These are phyloP conservation scores for Pelecanoides urinatrix DNA, from an alignment of 2,113 vertebrate genomes.

Conservation along the genomic window DNA sequence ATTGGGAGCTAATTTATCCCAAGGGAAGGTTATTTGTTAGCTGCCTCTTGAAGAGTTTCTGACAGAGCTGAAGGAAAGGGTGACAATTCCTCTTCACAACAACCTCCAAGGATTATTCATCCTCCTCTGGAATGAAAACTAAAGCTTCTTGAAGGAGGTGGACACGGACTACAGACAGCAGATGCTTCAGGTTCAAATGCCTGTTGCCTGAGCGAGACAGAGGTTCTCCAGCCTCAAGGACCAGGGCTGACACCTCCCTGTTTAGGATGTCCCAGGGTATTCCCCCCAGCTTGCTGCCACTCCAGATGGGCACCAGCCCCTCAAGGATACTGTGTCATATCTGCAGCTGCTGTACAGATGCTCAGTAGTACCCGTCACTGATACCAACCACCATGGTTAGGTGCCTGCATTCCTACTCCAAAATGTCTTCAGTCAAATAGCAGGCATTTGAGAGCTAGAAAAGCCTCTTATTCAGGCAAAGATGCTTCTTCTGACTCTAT, in stretches of 20 bases:
- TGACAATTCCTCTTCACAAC: neutral
- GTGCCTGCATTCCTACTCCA: neutral
- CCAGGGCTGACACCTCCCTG: neutral
- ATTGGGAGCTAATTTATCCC: conserved; percentile 13
- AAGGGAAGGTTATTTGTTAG: neutral
- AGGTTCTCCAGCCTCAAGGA: neutral
- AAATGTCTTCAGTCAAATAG: neutral
- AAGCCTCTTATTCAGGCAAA: neutral
- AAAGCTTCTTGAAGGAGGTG: neutral
- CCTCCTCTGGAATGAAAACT: neutral
- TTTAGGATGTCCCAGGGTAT: neutral
- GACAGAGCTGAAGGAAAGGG: neutral
- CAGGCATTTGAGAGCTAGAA: neutral
- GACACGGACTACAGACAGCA: neutral
- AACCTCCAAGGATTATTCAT: neutral
- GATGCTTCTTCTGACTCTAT: neutral
- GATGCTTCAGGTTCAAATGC: neutral
- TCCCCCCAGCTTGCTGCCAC: neutral
- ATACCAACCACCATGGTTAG: neutral
- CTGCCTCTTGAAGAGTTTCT: neutral
- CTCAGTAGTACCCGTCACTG: neutral
- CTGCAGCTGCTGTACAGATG: neutral
- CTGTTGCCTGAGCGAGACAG: neutral
- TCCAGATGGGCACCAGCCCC: neutral
- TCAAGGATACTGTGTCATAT: too few species aligned